phyloP scores from a whole-genome alignment of 1,140 invertebrate genomes.

The Psilanteris sp. region DNA sequence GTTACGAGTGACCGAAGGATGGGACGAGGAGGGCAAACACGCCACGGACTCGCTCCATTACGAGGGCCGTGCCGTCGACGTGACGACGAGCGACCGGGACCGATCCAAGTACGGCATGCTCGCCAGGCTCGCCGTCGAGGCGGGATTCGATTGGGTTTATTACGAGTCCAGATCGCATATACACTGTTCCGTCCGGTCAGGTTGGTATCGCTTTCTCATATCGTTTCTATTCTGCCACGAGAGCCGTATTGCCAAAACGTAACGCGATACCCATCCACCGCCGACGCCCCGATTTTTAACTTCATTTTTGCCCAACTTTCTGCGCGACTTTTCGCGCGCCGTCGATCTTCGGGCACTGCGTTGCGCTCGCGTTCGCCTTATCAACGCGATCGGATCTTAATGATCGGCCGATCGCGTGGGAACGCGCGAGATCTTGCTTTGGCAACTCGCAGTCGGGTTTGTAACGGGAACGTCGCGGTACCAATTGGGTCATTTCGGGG shows the following conservation, averaged over 20 bases:
- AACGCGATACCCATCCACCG: conserved; percentile 46
- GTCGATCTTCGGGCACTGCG: no score
- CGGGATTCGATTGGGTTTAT: conserved; percentile 99
- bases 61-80: conserved; percentile 96
- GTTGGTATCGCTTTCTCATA: conserved; percentile 82
- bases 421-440: no score
- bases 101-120: conserved; percentile 96
- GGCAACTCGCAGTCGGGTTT: no score
- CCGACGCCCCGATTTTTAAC: conserved; percentile 37
- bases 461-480: no score
- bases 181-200: conserved; percentile 98
- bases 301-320: no score
- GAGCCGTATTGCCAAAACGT: conserved; percentile 32
- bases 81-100: conserved; percentile 96
- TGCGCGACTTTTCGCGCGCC: no score
- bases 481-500: no score
- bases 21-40: conserved; percentile 93
- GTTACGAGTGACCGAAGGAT: conserved; percentile 94
- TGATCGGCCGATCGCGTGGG: conserved; percentile 20
- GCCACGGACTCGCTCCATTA: conserved; percentile 93
- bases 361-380: no score
- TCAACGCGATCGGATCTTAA: conserved; percentile 29
- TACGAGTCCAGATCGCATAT: conserved; percentile 96
- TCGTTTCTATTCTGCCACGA: conserved; percentile 17
- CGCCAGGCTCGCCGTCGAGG: conserved; percentile 95